Conservation (phyloP, 1,140 invertebrate genomes). For the Bombus superbus region DNA sequence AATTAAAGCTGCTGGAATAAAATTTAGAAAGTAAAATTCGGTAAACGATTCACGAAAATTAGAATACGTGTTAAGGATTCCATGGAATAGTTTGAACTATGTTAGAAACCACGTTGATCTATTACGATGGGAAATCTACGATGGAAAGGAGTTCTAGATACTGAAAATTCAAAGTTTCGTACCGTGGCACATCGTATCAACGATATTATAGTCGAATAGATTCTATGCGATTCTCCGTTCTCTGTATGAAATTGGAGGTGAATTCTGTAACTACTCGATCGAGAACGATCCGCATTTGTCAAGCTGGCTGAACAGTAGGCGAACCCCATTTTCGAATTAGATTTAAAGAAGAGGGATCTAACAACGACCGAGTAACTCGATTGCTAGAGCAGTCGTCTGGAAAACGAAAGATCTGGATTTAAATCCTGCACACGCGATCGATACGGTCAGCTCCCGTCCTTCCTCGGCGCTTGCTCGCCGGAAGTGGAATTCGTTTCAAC, state of each 20-base stretch:
- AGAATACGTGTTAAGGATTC: background rate
- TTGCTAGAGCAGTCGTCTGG: background rate
- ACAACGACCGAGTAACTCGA: background rate
- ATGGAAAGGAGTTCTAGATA: too few species aligned
- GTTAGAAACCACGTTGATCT: too few species aligned
- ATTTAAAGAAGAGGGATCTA: conserved; percentile 20
- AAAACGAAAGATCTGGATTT: conserved; percentile 10
- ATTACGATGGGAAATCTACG: background rate
- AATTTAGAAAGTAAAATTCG: background rate
- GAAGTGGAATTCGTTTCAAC: background rate
- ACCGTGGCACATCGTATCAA: too few species aligned
- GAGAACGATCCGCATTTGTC: conserved; percentile 5
- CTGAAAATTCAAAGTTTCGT: too few species aligned
- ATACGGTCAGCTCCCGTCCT: background rate
- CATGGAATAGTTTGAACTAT: too few species aligned
- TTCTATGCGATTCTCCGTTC: background rate
- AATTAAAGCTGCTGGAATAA: background rate
- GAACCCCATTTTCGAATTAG: conserved; percentile 4
- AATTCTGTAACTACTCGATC: background rate
- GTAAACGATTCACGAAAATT: background rate
- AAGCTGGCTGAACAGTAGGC: background rate
- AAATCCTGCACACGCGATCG: conserved; percentile 6
- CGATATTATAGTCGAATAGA: background rate
- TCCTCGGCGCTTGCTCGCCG: background rate
- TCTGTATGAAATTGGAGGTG: too few species aligned